Conservation (phyloP, 2,113 vertebrate species). For the Passerina amoena region DNA sequence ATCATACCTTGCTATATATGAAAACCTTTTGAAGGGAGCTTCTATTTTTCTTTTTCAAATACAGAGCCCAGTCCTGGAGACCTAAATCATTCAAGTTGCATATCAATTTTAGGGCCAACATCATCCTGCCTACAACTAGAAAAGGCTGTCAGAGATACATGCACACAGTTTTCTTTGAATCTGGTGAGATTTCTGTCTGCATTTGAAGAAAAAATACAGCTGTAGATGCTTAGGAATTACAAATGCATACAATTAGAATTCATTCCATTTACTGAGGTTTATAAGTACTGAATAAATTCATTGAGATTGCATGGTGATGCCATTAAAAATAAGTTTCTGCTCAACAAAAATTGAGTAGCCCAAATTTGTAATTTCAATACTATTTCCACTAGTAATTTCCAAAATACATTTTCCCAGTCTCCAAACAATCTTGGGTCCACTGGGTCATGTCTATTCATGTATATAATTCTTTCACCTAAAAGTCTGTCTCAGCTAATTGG, state of each 20-base stretch:
- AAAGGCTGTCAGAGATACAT: background rate
- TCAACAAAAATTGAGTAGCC: background rate
- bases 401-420: background rate
- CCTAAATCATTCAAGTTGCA: background rate
- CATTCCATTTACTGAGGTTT: background rate
- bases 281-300: background rate
- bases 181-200: background rate
- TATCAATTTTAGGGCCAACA: background rate
- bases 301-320: background rate
- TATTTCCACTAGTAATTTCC: background rate
- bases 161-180: background rate
- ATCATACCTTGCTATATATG: background rate
- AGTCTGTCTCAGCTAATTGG: background rate
- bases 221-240: background rate
- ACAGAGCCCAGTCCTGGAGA: background rate
- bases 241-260: background rate
- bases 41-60: conserved; percentile 25
- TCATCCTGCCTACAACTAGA: background rate
- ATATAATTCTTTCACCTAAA: background rate
- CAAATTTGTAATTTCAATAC: background rate
- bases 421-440: background rate
- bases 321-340: background rate
- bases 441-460: background rate
- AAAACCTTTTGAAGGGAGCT: background rate
- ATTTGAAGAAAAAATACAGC: background rate